Conservation (phyloP, 1,140 invertebrate genomes). For the Rhagoletis zephyria region DNA sequence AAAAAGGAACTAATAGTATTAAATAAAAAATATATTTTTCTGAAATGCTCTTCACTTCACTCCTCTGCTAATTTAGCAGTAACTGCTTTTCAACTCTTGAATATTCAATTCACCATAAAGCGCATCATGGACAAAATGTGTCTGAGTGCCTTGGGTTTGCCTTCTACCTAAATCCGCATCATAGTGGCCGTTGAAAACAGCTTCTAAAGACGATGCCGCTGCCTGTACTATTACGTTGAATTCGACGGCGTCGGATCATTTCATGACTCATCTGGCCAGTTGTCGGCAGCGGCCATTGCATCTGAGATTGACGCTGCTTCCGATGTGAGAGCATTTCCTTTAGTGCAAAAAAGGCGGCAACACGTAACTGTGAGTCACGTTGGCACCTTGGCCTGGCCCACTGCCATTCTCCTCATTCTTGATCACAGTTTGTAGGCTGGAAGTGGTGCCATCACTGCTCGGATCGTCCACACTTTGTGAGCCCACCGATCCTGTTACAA, state of each 20-base stretch:
- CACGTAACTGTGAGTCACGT: conserved; percentile 67
- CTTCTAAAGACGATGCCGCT: not conserved
- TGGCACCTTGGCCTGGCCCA: conserved; percentile 60
- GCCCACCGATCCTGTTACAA: conserved; percentile 29
- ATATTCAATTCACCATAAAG: too few species aligned
- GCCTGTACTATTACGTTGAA: not conserved
- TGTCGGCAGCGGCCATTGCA: conserved; percentile 14
- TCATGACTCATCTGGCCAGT: conserved; percentile 14
- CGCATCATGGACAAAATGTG: too few species aligned
- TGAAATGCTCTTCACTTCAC: conserved; percentile 56
- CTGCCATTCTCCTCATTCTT: conserved; percentile 66
- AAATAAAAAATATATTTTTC: not conserved
- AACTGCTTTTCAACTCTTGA: not conserved
- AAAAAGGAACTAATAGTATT: conserved; percentile 27
- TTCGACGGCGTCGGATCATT: not conserved
- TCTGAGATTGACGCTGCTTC: conserved; percentile 59
- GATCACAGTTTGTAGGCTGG: conserved; percentile 65
- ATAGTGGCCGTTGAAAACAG: conserved; percentile 66
- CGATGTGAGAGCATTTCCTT: conserved; percentile 72
- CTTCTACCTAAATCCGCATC: not conserved
- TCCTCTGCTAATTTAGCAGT: not conserved
- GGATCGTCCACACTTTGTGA: conserved; percentile 62
- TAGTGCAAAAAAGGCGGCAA: conserved; percentile 74
- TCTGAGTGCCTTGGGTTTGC: too few species aligned
- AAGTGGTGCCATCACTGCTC: conserved; percentile 59